phyloP scores from a whole-genome alignment of 2,888 invertebrate genomes.

The Leptopterna dolabrata region DNA sequence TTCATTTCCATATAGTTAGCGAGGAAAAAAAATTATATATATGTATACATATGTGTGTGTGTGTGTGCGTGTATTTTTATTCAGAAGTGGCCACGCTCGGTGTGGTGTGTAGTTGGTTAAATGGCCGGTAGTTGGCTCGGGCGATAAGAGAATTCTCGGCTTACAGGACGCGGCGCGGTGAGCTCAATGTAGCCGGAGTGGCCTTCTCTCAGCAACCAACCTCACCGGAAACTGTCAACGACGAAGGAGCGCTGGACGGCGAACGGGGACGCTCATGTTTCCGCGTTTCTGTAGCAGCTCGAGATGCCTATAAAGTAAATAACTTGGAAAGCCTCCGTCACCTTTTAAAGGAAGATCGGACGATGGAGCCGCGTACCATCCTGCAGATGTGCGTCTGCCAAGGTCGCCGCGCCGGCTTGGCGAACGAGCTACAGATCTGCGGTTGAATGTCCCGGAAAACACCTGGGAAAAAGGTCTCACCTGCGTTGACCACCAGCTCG shows the following conservation, averaged over 20 bases:
- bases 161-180: background rate
- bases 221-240: conserved; percentile 12
- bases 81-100: background rate
- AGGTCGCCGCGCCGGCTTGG: background rate
- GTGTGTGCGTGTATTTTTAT: too few relatives aligned
- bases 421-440: background rate
- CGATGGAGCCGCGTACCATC: background rate
- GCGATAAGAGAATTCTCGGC: background rate
- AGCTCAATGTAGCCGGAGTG: background rate
- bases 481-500: background rate
- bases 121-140: background rate
- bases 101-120: background rate
- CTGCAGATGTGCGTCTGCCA: conserved; percentile 3
- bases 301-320: background rate
- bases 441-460: background rate
- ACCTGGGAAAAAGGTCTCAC: background rate
- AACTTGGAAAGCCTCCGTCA: background rate
- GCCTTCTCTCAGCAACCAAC: conserved; percentile 8
- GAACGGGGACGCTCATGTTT: conserved; percentile 1
- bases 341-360: conserved; percentile 4
- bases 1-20: background rate
- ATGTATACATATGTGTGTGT: too few relatives aligned
- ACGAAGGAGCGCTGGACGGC: background rate
- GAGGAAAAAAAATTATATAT: background rate
- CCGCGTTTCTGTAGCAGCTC: conserved; percentile 5